Conservation (phyloP, 1,140 invertebrate species). For the Eueides isabella region DNA sequence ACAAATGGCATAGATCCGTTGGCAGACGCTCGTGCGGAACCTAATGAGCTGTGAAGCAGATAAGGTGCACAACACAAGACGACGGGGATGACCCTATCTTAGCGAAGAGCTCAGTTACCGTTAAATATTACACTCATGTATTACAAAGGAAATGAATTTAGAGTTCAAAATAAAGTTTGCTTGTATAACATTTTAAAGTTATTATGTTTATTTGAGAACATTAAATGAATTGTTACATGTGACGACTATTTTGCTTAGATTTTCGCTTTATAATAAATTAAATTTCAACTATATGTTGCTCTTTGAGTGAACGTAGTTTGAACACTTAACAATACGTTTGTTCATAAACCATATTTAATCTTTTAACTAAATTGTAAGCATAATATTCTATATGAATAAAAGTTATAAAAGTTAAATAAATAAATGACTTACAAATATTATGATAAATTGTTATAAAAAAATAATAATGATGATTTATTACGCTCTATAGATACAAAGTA, state of each 20-base stretch:
- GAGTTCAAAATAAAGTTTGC: background rate
- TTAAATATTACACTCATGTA: background rate
- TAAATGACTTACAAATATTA: background rate
- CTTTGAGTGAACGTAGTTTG: background rate
- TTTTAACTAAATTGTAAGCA: background rate
- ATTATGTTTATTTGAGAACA: background rate
- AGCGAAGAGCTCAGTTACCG: conserved; percentile 52
- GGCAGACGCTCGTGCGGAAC: conserved; percentile 62
- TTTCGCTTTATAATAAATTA: conserved; percentile 2
- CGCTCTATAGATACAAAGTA: background rate
- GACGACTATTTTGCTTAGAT: background rate
- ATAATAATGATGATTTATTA: background rate
- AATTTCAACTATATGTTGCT: background rate
- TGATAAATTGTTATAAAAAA: background rate
- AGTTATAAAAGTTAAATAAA: background rate
- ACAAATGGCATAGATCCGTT: conserved; percentile 78
- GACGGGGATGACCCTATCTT: conserved; percentile 72
- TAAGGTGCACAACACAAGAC: conserved; percentile 71
- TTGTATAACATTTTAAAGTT: background rate
- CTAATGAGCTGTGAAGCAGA: conserved; percentile 82
- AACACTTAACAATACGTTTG: background rate
- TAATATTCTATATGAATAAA: background rate
- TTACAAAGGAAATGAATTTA: background rate
- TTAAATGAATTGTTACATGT: background rate
- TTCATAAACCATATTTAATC: background rate